Evolutionary conservation across 1,140 invertebrate genomes (phyloP), one percentile per base, ranked within the genome.

Genomic region (Luehdorfia chinensis): DNA sequence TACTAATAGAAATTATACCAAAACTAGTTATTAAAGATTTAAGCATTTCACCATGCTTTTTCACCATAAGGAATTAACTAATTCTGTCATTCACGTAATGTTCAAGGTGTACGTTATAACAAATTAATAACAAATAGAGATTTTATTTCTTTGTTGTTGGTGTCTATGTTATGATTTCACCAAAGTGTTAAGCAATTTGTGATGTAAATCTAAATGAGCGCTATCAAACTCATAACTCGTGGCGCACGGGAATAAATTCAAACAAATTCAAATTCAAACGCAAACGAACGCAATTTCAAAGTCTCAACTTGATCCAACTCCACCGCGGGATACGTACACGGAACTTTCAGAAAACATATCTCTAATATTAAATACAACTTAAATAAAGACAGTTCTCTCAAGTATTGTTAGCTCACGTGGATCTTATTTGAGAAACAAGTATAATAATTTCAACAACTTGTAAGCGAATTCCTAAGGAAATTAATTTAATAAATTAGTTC

Each of bases 291-390:
- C 52, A 67, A 68, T 67, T 66, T 50, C 55, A 56, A 67, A 75
- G 62, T 72, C 55, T 59, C 56, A 77, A 74, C 60, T 77, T 61
- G 56, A 64, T 47, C 39, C 58, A 72, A 72, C 59, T 72, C 50
- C 41, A 58, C 59, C 48, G 47, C 49, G 50, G 48, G 57, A 66
- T 60, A 64, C 66, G 56, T 62, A 62, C 36, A 45, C 39, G 33
- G 39, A 73, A 72, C 57, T 76, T 66, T 48, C 44, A 41, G 55
- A 66, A 71, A 74, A 80, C 74, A 75, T 66, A 72, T 73, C 65
- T 50, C 57, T 58, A 41, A 77, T 77, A 83, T 83, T 79, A 83
- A 77, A 78, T 75, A 76, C 67, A 76, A 74, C 65, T 76, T 77
- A 75, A 76, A 76, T 83, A 80, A 78, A 78, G 73, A 83, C 74